Evolutionary conservation across 1,140 invertebrate genomes (phyloP).

Genomic region (Drosophila ercepeae): DNA sequence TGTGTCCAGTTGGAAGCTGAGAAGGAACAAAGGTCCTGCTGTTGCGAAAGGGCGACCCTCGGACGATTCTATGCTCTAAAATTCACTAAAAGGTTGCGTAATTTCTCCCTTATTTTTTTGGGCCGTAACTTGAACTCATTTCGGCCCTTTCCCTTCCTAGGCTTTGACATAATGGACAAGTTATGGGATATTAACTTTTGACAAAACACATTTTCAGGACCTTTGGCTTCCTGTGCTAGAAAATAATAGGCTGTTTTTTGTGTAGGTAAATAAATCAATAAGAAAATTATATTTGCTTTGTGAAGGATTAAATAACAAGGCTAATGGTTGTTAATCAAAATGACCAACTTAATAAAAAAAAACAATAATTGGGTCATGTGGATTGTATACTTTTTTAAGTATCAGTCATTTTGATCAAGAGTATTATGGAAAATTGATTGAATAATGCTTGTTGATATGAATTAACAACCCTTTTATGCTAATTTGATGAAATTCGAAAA

Average conservation of each 20-base stretch:
- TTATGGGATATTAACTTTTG: conserved; percentile 56
- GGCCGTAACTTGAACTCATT: conserved; percentile 58
- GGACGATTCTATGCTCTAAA: conserved; percentile 35
- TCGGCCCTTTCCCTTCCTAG: neutral
- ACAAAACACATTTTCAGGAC: conserved; percentile 17
- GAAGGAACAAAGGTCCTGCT: conserved; percentile 16
- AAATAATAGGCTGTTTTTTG: neutral
- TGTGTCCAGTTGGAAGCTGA: conserved; percentile 3
- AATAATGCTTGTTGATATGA: neutral
- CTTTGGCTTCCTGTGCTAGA: neutral
- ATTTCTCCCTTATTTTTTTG: conserved; percentile 31
- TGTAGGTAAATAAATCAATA: neutral
- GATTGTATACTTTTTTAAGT: neutral
- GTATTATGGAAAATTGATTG: neutral
- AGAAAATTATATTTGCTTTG: neutral
- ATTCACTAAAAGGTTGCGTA: conserved; percentile 42
- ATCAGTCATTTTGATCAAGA: neutral
- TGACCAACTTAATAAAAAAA: neutral
- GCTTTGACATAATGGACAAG: conserved; percentile 28
- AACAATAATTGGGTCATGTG: neutral
- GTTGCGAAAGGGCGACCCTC: conserved; percentile 7
- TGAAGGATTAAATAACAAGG: neutral
- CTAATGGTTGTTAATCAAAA: neutral
- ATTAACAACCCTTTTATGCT: neutral
- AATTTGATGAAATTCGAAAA: neutral